A percentile compares a stretch with the other conserved stretches of the same genome.
Conservation (phyloP, 1,140 invertebrate genomes). For the Aricia agestis region DNA sequence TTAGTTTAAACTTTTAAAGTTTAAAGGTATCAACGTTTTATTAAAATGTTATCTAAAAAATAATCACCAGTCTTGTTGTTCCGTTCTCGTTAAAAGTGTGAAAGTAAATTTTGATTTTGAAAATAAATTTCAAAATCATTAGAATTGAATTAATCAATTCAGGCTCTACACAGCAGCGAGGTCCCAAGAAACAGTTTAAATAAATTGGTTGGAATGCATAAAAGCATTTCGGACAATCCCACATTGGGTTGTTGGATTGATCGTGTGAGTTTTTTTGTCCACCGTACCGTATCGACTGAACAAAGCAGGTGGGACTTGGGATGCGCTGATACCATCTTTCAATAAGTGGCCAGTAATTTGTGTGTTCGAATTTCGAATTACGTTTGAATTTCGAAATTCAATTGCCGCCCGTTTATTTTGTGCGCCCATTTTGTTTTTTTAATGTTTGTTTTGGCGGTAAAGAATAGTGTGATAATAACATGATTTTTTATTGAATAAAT, state of each 20-base stretch:
- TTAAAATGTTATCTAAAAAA: too few relatives aligned
- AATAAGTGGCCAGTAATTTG: background rate
- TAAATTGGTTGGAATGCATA: conserved; percentile 12
- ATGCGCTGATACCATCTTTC: background rate
- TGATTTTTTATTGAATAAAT: too few relatives aligned
- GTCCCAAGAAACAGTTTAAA: conserved; percentile 10
- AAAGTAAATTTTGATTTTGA: too few relatives aligned
- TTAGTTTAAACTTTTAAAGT: too few relatives aligned
- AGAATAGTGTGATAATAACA: background rate
- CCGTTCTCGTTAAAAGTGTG: too few relatives aligned
- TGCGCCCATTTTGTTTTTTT: background rate
- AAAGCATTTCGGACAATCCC: conserved; percentile 5
- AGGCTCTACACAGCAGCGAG: background rate
- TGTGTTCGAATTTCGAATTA: background rate
- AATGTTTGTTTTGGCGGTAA: conserved; percentile 5
- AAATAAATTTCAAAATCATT: too few relatives aligned
- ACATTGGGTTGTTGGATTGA: conserved; percentile 20
- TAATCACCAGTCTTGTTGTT: too few relatives aligned
- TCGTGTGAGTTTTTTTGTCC: conserved; percentile 19
- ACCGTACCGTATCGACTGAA: conserved; percentile 16
- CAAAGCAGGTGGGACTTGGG: conserved; percentile 13
- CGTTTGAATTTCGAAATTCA: background rate
- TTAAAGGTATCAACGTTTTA: too few relatives aligned
- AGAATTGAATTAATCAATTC: background rate
- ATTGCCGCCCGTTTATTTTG: background rate